Percentiles rank a stretch among this genome's conserved stretches.
These are phyloP conservation scores for Amorpha juglandis DNA, from an alignment of 2,888 invertebrate genomes.

Conservation along the genomic window DNA sequence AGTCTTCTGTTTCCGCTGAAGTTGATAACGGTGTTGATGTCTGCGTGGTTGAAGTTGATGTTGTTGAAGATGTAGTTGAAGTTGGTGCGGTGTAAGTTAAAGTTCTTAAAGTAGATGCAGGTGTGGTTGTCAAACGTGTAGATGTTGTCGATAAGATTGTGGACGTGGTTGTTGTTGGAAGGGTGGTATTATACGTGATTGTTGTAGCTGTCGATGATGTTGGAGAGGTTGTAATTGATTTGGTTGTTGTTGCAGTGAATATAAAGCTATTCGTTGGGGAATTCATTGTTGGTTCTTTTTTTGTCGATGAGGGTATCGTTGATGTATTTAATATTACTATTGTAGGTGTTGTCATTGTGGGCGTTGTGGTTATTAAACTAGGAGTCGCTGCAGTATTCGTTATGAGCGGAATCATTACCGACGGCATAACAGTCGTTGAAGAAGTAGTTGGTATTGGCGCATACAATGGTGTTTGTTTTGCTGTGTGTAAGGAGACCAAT, in stretches of 20 bases:
- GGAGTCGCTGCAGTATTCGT: background rate
- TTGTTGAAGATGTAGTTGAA: background rate
- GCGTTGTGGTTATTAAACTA: background rate
- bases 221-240: background rate
- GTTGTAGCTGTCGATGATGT: background rate
- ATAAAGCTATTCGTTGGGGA: background rate
- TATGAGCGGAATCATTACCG: background rate
- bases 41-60: background rate
- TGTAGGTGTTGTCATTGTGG: background rate
- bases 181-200: background rate
- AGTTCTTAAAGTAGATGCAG: background rate
- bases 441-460: background rate
- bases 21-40: conserved; percentile 26
- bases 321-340: background rate
- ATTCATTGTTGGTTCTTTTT: background rate
- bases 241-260: background rate
- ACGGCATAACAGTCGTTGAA: background rate
- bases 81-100: background rate
- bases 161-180: background rate
- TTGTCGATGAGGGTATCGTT: background rate
- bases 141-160: too few species aligned
- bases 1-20: conserved; percentile 2
- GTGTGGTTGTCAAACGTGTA: background rate
- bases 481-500: background rate
- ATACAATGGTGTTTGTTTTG: background rate